A percentile compares a stretch with the other conserved stretches of the same genome.
Conservation (phyloP, 1,140 invertebrate species). For the Ostrea edulis region DNA sequence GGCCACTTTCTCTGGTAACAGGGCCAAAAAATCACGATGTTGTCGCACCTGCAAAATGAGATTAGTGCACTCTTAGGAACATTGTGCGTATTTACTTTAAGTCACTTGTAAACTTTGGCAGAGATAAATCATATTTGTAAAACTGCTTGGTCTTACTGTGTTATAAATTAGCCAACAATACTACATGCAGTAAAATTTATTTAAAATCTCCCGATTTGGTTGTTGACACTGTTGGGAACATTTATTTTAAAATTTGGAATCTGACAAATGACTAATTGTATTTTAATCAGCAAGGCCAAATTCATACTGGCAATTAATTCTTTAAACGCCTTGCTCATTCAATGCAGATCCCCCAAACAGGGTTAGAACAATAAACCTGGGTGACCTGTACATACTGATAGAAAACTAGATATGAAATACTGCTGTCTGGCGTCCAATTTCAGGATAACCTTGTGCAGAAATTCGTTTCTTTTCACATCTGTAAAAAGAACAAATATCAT, state of each 20-base stretch:
- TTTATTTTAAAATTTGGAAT: neutral
- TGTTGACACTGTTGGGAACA: too few species aligned
- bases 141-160: neutral
- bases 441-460: slow-evolving; percentile 74
- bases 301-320: neutral
- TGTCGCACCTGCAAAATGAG: slow-evolving; percentile 67
- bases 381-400: slow-evolving; percentile 66
- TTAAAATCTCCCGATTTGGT: too few species aligned
- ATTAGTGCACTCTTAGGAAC: slow-evolving; percentile 21
- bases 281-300: slow-evolving; percentile 12
- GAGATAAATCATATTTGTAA: slow-evolving; percentile 23
- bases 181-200: too few species aligned
- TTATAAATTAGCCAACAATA: neutral
- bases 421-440: slow-evolving; percentile 75
- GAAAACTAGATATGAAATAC: slow-evolving; percentile 75
- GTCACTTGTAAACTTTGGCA: slow-evolving; percentile 7
- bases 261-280: neutral
- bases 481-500: slow-evolving; percentile 54
- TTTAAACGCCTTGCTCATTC: neutral
- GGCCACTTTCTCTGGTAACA: slow-evolving; percentile 72
- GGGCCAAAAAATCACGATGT: slow-evolving; percentile 72
- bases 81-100: slow-evolving; percentile 22
- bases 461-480: slow-evolving; percentile 76
- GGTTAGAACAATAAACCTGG: neutral
- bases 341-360: neutral